Evolutionary conservation across 2,888 invertebrate genomes (phyloP), one percentile per base, ranked within the genome.

Genomic region (Platycheirus albimanus): DNA sequence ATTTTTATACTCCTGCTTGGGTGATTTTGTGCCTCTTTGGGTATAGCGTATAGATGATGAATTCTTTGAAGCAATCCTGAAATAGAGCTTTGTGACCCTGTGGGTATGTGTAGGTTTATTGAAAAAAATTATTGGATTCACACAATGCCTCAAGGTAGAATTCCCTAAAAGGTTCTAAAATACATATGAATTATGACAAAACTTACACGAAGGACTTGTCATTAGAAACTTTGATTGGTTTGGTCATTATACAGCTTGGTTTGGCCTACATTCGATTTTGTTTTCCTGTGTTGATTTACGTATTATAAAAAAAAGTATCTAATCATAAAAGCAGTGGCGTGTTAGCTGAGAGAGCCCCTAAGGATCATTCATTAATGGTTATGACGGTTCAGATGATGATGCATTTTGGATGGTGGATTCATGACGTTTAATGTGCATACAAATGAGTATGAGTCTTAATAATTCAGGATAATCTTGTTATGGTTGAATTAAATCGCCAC

Each of bases 221-320:
- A 47, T 38, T 28, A 24, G 24, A 17, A 17, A 20, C 36, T 54
- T 15, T n/a, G 8, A 15, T 49, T 51, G 3, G n/a, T 3, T 17
- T 67, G 51, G 43, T 51, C 58, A 58, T 58, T 33, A 19, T 30
- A 19, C 11, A 3, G 15, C 17, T 17, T 19, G 47, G n/a, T n/a
- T n/a, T 58, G 74, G 58, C 74, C 74, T 51, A 67, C 19, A 74
- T 52, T 41, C 13, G 7, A 4, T 15, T 20, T 54, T 58, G 17
- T 11, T 43, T 38, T 45, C 41, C 41, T 41, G 38, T 10, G 49
- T 66, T 70, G 28, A 58, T 58, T 61, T 10, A 36, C 17, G 19
- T 41, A 49, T 24, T 49, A 38, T 3, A 11, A 17, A n/a, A 30
- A 30, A 10, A 41, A 38, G 13, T 52, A 61, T 43, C 58, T 11